Conservation (phyloP, 1,140 invertebrate species). For the Ceratoteleas bidentatus region DNA sequence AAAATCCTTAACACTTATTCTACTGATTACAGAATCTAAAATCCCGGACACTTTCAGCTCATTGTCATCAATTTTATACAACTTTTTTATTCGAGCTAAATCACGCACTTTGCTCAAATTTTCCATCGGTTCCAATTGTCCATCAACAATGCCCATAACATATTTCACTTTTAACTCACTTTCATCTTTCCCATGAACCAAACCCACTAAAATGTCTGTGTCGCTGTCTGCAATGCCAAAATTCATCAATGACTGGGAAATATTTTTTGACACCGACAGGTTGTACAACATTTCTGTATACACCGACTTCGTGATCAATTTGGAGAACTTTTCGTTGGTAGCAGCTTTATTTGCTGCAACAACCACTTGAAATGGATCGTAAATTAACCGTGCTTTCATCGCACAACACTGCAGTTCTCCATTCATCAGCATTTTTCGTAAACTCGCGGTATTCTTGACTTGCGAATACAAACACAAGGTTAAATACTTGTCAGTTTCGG, state of each 20-base stretch:
- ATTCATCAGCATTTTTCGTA: conserved; percentile 81
- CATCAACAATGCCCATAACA: conserved; percentile 79
- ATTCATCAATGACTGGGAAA: conserved; percentile 84
- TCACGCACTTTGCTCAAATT: conserved; percentile 79
- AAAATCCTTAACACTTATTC: conserved; percentile 82
- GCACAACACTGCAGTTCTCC: conserved; percentile 84
- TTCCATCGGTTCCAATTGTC: conserved; percentile 78
- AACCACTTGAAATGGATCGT: conserved; percentile 85
- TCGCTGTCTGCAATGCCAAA: conserved; percentile 85
- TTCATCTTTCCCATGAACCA: conserved; percentile 79
- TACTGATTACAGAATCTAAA: conserved; percentile 83
- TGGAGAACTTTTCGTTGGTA: conserved; percentile 78
- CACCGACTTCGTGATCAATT: conserved; percentile 84
- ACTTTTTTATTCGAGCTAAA: conserved; percentile 80
- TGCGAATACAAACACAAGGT: conserved; percentile 83
- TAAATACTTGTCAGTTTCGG: conserved; percentile 74
- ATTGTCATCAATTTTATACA: conserved; percentile 83
- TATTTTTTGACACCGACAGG: conserved; percentile 86
- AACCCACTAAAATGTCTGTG: conserved; percentile 82
- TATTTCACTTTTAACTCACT: conserved; percentile 72
- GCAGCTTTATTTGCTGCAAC: conserved; percentile 87
- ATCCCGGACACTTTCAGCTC: conserved; percentile 78
- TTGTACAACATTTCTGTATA: conserved; percentile 87
- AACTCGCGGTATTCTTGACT: conserved; percentile 83
- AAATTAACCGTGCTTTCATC: conserved; percentile 84